Base-by-base conservation (phyloP, 2,888 invertebrate species). In the Eupithecia pulchellata region DNA sequence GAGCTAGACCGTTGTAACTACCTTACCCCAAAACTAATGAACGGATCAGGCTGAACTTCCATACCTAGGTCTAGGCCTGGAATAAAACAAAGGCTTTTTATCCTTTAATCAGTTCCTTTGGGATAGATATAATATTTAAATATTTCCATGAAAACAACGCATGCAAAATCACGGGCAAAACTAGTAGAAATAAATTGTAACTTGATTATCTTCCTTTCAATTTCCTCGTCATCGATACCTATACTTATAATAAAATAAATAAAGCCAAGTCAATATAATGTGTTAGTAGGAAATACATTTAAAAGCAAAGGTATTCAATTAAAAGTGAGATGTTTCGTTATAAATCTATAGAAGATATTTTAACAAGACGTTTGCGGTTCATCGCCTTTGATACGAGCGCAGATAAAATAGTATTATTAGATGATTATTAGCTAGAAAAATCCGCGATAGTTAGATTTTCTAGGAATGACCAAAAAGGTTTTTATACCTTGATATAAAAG, bases 281-380 rank as follows among this genome's bases (percentile, higher is more conserved):
- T 14, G 17, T 29, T 57, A 20, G 29, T 5, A 61, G 20, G 25
- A 32, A 61, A 36, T 5, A 61, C 34, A 57, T 32, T 34, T 61
- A 36, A 55, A 68, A 63, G 13, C 67, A 77, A 77, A 79, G 61
- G 69, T 80, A 78, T 80, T 81, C 88, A 85, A 88, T 90, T 91
- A 91, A 89, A 89, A 90, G 81, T 82, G 80, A 84, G 82, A 81
- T 77, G 75, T 73, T 69, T 75, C 73, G 75, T 84, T 82, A 87
- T 91, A 90, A 89, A 91, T 90, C 82, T 83, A 78, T 72, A 57
- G 55, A 72, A 88, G 82, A 78, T 87, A 91, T 91, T 87, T 91
- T 90, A 90, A 90, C 87, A 86, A 90, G 86, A 66, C 71, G 71
- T n/a, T 70, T 52, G 70, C 62, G 69, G 66, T 75, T 74, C 64